Evolutionary conservation across 2,888 invertebrate genomes (phyloP).

Genomic region (Lycocerus yunnanus): DNA sequence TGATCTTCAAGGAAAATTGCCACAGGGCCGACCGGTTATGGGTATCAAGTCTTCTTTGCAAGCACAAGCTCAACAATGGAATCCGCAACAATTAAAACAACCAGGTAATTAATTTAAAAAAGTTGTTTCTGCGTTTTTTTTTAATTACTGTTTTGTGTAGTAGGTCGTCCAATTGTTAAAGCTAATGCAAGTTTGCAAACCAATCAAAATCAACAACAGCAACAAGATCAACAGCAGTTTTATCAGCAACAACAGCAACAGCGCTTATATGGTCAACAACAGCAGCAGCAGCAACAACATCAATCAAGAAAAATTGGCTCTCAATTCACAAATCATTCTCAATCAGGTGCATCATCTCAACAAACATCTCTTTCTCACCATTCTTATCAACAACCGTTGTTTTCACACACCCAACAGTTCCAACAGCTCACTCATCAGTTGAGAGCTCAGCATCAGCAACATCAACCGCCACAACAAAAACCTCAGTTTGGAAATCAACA

Average conservation of each 20-base stretch:
- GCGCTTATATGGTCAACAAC: slow-evolving; percentile 48
- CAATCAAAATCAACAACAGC: slow-evolving; percentile 42
- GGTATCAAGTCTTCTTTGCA: slow-evolving; percentile 48
- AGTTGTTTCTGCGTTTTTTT: not conserved
- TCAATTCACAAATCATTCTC: slow-evolving; percentile 29
- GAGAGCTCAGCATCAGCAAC: slow-evolving; percentile 48
- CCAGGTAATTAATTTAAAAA: slow-evolving; percentile 39
- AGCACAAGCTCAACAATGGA: slow-evolving; percentile 42
- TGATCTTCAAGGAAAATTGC: slow-evolving; percentile 65
- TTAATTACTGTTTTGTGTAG: not conserved
- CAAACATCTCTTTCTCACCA: slow-evolving; percentile 16
- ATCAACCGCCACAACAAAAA: slow-evolving; percentile 50
- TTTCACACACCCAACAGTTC: slow-evolving; percentile 31
- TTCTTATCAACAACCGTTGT: slow-evolving; percentile 30
- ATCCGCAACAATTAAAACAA: slow-evolving; percentile 40
- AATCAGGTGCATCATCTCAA: slow-evolving; percentile 29
- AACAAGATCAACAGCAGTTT: slow-evolving; percentile 45
- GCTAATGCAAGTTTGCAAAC: slow-evolving; percentile 56
- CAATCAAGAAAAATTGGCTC: slow-evolving; percentile 34
- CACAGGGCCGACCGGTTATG: slow-evolving; percentile 52
- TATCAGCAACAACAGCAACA: slow-evolving; percentile 47
- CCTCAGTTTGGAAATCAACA: slow-evolving; percentile 43
- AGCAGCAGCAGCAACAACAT: slow-evolving; percentile 43
- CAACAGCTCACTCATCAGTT: slow-evolving; percentile 44
- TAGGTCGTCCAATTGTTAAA: slow-evolving; percentile 65